Percentiles rank a stretch among this genome's conserved stretches.
phyloP scores from a whole-genome alignment of 2,113 vertebrate genomes.

The Arothron firmamentum region DNA sequence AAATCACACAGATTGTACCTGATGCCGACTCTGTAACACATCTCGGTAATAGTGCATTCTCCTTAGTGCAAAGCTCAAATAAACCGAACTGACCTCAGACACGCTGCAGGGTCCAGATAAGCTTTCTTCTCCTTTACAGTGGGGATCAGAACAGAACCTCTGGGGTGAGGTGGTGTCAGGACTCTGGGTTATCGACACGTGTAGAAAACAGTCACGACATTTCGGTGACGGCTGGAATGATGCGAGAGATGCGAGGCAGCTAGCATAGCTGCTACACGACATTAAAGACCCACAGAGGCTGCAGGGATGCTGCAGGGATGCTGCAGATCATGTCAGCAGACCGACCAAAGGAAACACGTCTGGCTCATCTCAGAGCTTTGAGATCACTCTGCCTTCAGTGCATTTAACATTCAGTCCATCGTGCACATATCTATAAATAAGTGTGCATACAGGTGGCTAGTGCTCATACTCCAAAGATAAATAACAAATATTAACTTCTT shows the following conservation, averaged over 20 bases:
- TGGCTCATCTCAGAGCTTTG: conserved; percentile 50
- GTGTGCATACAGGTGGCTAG: conserved; percentile 67
- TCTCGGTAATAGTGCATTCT: conserved; percentile 46
- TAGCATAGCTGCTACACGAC: conserved; percentile 18
- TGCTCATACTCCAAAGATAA: conserved; percentile 40
- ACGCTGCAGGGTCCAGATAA: conserved; percentile 4
- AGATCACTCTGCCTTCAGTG: conserved; percentile 54
- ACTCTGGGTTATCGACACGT: conserved; percentile 52
- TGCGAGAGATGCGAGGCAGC: conserved; percentile 13
- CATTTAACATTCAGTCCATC: conserved; percentile 64
- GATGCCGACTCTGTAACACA: conserved; percentile 50
- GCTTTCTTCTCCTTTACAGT: conserved; percentile 55
- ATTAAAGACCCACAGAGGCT: conserved; percentile 27
- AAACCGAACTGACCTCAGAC: conserved; percentile 41
- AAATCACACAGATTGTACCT: conserved; percentile 44
- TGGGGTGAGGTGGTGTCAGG: conserved; percentile 24
- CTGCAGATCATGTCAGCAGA: conserved; percentile 23
- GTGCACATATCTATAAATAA: conserved; percentile 69
- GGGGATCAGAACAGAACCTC: conserved; percentile 30
- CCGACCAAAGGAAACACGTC: conserved; percentile 34
- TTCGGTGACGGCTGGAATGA: conserved; percentile 34
- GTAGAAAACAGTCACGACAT: conserved; percentile 52
- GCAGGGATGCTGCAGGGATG: conserved; percentile 16
- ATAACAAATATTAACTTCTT: no score
- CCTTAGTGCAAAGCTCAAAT: conserved; percentile 58